Conservation (phyloP, 2,797 vertebrate genomes). For the Limosa lapponica region DNA sequence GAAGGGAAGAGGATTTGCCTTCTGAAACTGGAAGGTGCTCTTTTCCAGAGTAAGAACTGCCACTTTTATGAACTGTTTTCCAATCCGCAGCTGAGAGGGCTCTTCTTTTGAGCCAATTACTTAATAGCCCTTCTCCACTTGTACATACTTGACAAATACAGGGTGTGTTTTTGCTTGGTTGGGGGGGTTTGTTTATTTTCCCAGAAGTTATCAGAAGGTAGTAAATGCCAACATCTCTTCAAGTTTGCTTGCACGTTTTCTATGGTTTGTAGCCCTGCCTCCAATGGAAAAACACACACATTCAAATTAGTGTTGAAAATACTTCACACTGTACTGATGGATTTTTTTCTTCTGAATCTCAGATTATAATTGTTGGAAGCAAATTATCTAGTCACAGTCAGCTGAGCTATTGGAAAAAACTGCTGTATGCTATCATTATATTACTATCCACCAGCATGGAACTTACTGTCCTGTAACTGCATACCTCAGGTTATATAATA, state of each 20-base stretch:
- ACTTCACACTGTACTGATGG: background rate
- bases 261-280: background rate
- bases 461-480: background rate
- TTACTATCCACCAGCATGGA: background rate
- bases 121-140: background rate
- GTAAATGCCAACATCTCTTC: background rate
- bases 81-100: background rate
- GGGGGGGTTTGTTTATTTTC: background rate
- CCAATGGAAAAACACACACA: background rate
- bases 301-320: background rate
- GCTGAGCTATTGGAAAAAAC: background rate
- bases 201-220: background rate
- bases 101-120: background rate
- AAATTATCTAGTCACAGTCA: background rate
- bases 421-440: background rate
- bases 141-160: background rate
- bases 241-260: background rate
- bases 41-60: background rate
- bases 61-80: background rate
- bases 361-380: background rate
- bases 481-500: background rate
- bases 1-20: background rate
- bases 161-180: background rate
- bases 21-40: background rate
- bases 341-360: background rate